These are phyloP conservation scores for Garra rufa DNA, from an alignment of 2,113 vertebrate genomes.

Conservation along the genomic window DNA sequence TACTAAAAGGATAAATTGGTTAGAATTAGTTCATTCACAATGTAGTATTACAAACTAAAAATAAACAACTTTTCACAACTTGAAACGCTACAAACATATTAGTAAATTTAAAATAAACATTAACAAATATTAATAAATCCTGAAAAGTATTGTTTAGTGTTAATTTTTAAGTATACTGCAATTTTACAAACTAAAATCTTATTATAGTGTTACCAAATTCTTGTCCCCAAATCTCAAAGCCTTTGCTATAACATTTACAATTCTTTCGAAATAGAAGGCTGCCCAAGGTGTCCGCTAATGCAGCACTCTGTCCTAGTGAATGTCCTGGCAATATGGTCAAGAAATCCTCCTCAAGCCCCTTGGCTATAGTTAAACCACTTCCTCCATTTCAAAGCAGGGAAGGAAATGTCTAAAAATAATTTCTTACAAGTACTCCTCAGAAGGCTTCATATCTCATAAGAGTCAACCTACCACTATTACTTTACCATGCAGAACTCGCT, in stretches of 20 bases:
- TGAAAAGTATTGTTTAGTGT: background rate
- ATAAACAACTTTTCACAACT: background rate
- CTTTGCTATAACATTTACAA: background rate
- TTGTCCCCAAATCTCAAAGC: background rate
- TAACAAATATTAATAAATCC: background rate
- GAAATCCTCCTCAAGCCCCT: background rate
- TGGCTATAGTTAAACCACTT: conserved; percentile 13
- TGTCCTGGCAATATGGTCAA: background rate
- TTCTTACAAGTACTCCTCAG: conserved; percentile 51
- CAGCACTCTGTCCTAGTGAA: background rate
- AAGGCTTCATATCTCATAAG: conserved; percentile 62
- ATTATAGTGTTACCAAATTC: background rate
- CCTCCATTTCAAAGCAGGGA: conserved; percentile 47
- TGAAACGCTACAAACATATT: background rate
- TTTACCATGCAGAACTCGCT: conserved; percentile 24
- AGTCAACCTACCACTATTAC: conserved; percentile 44
- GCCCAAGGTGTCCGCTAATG: background rate
- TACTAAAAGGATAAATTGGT: background rate
- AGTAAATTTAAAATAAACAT: background rate
- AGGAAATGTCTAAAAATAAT: conserved; percentile 65
- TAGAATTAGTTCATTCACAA: background rate
- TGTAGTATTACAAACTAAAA: background rate
- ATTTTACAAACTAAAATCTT: background rate
- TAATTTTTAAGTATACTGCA: background rate
- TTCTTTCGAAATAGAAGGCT: background rate